Evolutionary conservation across 2,888 invertebrate species (phyloP).

Genomic region (Entomobrya proxima): DNA sequence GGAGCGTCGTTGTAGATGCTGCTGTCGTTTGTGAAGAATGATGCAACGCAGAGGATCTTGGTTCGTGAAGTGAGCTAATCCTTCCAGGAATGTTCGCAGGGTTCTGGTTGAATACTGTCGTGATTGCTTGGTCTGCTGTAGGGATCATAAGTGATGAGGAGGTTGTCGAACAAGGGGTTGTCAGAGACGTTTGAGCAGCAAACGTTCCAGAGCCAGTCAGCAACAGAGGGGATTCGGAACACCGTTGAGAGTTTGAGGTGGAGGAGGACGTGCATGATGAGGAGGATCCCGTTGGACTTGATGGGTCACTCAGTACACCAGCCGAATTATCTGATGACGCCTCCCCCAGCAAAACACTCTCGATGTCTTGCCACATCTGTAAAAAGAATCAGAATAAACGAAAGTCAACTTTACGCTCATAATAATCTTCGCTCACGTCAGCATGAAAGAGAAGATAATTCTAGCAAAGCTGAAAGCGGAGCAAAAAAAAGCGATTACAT

Average conservation of each 20-base stretch:
- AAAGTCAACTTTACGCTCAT: neutral
- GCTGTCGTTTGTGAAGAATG: constrained; percentile 29
- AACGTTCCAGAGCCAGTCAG: constrained; percentile 50
- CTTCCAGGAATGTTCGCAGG: constrained; percentile 52
- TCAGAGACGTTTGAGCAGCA: constrained; percentile 57
- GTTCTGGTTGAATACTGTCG: constrained; percentile 59
- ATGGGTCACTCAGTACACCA: constrained; percentile 74
- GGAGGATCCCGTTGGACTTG: constrained; percentile 74
- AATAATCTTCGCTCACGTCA: neutral
- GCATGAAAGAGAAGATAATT: neutral
- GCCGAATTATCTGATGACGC: constrained; percentile 74
- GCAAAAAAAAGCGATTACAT: neutral
- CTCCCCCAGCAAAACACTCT: constrained; percentile 78
- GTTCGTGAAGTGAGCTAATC: constrained; percentile 59
- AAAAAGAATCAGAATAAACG: constrained; percentile 71
- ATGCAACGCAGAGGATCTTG: constrained; percentile 24
- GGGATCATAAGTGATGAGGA: constrained; percentile 34
- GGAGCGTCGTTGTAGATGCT: constrained; percentile 21
- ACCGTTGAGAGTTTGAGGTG: constrained; percentile 71
- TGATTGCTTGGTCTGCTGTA: constrained; percentile 60
- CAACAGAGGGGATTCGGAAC: constrained; percentile 71
- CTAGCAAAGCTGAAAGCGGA: neutral
- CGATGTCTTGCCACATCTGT: constrained; percentile 79
- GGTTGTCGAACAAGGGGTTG: constrained; percentile 48
- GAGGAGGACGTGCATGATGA: constrained; percentile 72